Percentiles rank a stretch among this genome's conserved stretches.
These are phyloP conservation scores for Neodiprion pinetum DNA, from an alignment of 1,140 invertebrate species.

Conservation along the genomic window DNA sequence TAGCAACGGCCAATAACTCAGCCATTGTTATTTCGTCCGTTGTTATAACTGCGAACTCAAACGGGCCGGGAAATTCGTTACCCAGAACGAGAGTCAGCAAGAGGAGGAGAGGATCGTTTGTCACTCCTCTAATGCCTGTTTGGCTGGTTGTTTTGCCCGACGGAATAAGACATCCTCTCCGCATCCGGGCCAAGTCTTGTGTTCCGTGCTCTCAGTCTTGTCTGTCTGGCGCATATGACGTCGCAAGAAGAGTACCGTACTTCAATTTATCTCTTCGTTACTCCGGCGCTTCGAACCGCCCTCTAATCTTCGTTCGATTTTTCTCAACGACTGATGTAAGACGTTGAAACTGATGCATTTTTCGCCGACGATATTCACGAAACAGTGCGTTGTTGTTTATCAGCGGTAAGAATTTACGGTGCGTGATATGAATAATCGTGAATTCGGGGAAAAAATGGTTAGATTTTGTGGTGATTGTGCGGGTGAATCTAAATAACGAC, in stretches of 20 bases:
- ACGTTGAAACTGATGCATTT: too few relatives aligned
- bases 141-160: not conserved
- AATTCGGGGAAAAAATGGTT: too few relatives aligned
- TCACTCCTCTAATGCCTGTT: slow-evolving; percentile 5
- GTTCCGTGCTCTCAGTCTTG: not conserved
- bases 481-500: too few relatives aligned
- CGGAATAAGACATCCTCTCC: not conserved
- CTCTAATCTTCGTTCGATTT: not conserved
- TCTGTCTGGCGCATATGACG: slow-evolving; percentile 1
- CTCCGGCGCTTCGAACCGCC: too few relatives aligned
- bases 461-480: too few relatives aligned
- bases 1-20: not conserved
- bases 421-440: too few relatives aligned
- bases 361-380: too few relatives aligned
- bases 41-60: not conserved
- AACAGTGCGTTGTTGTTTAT: too few relatives aligned
- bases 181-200: not conserved
- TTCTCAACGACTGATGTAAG: not conserved
- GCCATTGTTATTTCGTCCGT: slow-evolving; percentile 2
- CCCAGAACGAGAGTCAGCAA: not conserved
- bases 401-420: too few relatives aligned
- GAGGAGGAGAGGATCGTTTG: not conserved
- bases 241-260: not conserved
- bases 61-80: not conserved
- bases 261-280: not conserved